A percentile compares a stretch with the other conserved stretches of the same genome.
Evolutionary conservation across 2,888 invertebrate species (phyloP).

Genomic region (Heteromurus nitidus): DNA sequence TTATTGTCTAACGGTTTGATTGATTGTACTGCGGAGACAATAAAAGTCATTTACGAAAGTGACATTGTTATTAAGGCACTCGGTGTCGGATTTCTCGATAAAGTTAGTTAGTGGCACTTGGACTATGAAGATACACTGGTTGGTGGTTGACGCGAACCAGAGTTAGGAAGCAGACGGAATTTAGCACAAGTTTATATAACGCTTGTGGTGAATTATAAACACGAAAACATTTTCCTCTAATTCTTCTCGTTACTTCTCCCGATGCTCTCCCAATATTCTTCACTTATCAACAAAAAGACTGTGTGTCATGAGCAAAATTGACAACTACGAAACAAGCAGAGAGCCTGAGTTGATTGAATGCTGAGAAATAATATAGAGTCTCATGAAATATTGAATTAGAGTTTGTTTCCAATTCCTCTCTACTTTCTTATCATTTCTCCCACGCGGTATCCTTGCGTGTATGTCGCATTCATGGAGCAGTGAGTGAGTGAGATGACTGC

Average conservation of each 20-base stretch:
- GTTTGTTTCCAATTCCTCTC: not conserved
- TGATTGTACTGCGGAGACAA: not conserved
- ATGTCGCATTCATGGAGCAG: not conserved
- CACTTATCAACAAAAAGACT: too few relatives aligned
- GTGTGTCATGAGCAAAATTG: too few relatives aligned
- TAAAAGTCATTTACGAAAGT: conserved; percentile 18
- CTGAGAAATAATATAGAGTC: conserved; percentile 8
- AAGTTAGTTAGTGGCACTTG: too few relatives aligned
- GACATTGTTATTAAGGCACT: not conserved
- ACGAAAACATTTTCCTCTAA: too few relatives aligned
- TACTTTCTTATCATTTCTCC: not conserved
- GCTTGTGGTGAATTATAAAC: too few relatives aligned
- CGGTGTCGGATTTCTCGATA: too few relatives aligned
- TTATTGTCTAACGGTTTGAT: not conserved
- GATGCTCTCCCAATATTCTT: too few relatives aligned
- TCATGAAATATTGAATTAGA: conserved; percentile 5
- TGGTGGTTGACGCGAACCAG: too few relatives aligned
- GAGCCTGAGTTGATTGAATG: conserved; percentile 11
- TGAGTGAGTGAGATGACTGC: not conserved
- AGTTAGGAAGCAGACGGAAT: not conserved
- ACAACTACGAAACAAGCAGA: not conserved
- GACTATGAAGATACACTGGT: too few relatives aligned
- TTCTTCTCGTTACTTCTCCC: too few relatives aligned
- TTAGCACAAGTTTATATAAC: not conserved
- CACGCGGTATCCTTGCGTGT: not conserved